Base-by-base conservation (phyloP, 2,113 vertebrate genomes). In the Charadrius vociferus region DNA sequence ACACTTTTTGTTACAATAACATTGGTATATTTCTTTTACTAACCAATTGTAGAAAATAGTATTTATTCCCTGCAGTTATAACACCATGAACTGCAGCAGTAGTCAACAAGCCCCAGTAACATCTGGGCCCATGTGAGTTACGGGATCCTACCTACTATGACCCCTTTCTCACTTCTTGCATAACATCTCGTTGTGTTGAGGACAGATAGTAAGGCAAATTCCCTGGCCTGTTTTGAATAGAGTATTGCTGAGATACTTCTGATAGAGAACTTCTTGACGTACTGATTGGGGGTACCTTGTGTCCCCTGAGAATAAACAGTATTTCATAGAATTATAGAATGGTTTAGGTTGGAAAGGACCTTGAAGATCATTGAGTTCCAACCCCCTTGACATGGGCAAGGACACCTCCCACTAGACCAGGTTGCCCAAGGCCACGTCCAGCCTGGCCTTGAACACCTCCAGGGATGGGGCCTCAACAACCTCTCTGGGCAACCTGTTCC, bases 1-100 rank as follows among this genome's bases (percentile, higher is more conserved):
- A 45, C 3, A 8, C 1, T 26, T 84, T 52, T 62, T 74, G 12
- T n/a, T 61, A 24, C 13, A 55, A 36, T 26, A n/a, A 30, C 61
- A 27, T 65, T n/a, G 6, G 29, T 55, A 24, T 36, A 47, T 77
- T 88, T 81, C 50, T 81, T 14, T 53, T 73, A 61, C 7, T 39
- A 70, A 43, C 0, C 0, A 50, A 15, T 16, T 75, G 13, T 14
- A 50, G 20, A 53, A 43, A 3, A 3, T 50, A 29, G 2, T 9
- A 21, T 41, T 77, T 68, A 26, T 52, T 78, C 23, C 61, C 7
- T 39, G 12, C 6, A 34, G 34, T 39, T 87, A 21, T 6, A 71
- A 27, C 7, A 56, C 30, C 18, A 53, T 16, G 15, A 70, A 87
- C 39, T 43, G 12, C 52, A 50, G 5, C 11, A 59, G 15, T n/a